Base-by-base conservation (phyloP, 1,140 invertebrate genomes). In the Drosophila insularis region DNA sequence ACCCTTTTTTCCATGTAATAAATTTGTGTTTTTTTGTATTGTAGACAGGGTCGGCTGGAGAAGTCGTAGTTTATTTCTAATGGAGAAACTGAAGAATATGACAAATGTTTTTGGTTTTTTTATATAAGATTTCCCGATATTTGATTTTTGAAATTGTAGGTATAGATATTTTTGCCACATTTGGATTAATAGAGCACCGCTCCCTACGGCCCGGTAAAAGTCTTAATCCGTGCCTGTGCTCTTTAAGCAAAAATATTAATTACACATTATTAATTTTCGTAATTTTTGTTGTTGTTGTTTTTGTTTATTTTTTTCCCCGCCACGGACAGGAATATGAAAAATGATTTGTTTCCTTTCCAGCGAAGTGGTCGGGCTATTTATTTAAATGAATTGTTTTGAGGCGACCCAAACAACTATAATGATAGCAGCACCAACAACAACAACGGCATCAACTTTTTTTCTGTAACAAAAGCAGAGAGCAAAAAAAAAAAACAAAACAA, bases 371-470 rank as follows among this genome's bases (percentile, higher is more conserved):
- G 67, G 23, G 82, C 85, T 87, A 86, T 86, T 58, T 86, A 87
- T 86, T 86, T 86, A 86, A 86, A 86, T 86, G 82, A 86, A 86
- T 86, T 87, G 82, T 87, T 87, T 86, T 79, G 77, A 76, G 75
- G 55, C 55, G 27, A 58, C 55, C 55, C 63, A 43, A 43, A 59
- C 39, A 61, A 74, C 60, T 64, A 56, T 39, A 53, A 50, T 27
- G 56, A 32, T 58, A 67, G 32, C 23, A 72, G 21, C 39, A 23
- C 46, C 39, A 78, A 58, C 17, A 54, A 43, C 71, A 70, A 81
- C 78, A 78, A 79, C 71, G 79, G 58, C 66, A 46, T 7, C 14
- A 19, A 19, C 43, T 40, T 59, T 71, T 78, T 37, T 63, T 43
- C 10, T 14, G 71, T 68, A 40, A 73, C 60, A 68, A 54, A 11